Evolutionary conservation across 2,113 vertebrate species (phyloP).

Genomic region (Mirounga angustirostris): DNA sequence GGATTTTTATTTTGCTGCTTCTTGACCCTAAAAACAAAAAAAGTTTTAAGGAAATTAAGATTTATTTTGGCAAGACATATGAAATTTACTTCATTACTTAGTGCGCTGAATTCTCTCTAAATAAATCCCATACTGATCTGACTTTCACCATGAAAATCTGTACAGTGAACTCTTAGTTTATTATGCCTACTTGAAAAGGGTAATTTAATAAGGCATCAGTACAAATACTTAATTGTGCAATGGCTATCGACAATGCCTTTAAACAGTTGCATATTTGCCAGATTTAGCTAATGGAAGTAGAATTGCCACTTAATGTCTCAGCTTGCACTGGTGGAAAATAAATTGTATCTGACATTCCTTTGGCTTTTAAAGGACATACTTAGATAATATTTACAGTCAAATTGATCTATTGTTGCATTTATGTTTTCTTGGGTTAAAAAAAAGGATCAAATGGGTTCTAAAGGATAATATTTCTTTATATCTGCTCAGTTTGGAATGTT

Average conservation of each 20-base stretch:
- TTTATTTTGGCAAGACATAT: constrained; percentile 79
- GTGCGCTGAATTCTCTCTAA: constrained; percentile 85
- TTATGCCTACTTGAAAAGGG: constrained; percentile 91
- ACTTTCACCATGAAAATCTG: constrained; percentile 87
- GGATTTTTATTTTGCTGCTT: constrained; percentile 68
- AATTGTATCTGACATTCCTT: constrained; percentile 91
- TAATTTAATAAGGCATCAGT: constrained; percentile 95
- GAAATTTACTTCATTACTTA: constrained; percentile 86
- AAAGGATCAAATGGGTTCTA: constrained; percentile 79
- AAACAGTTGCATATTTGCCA: constrained; percentile 95
- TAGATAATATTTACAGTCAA: constrained; percentile 88
- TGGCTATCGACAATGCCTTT: constrained; percentile 95
- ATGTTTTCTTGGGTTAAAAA: constrained; percentile 85
- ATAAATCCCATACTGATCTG: constrained; percentile 86
- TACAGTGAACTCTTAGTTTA: constrained; percentile 90
- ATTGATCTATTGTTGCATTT: constrained; percentile 87
- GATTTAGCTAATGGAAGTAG: constrained; percentile 94
- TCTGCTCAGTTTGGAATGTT: constrained; percentile 72
- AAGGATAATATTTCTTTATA: constrained; percentile 84
- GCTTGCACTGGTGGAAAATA: constrained; percentile 91
- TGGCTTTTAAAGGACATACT: constrained; percentile 90
- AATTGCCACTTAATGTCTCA: constrained; percentile 92
- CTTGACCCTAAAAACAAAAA: constrained; percentile 19
- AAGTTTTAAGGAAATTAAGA: constrained; percentile 79
- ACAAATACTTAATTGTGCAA: constrained; percentile 96